Percentiles rank a stretch among this genome's conserved stretches.
Evolutionary conservation across 2,888 invertebrate species (phyloP).

Genomic region (Tetheella fluctuosa): DNA sequence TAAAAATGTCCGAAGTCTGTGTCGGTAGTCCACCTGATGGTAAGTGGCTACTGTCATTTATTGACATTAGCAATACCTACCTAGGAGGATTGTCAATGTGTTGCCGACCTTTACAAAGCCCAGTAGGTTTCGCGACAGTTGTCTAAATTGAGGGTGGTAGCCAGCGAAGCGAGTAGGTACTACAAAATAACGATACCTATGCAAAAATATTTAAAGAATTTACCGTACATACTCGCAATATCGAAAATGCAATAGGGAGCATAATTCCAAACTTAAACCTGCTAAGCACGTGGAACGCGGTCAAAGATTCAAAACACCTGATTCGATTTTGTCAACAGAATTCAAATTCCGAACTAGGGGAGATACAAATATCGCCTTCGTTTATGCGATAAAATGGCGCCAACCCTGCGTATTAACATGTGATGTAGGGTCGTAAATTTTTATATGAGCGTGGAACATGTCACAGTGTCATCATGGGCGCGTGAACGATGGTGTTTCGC

Average conservation of each 20-base stretch:
- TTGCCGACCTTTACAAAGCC: too few species aligned
- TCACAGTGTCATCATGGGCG: conserved; percentile 54
- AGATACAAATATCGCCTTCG: conserved; percentile 15
- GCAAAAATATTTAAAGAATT: background rate
- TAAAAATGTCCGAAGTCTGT: too few species aligned
- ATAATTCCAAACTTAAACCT: background rate
- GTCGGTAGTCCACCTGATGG: too few species aligned
- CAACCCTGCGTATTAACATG: conserved; percentile 53
- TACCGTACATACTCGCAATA: background rate
- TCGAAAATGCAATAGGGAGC: background rate
- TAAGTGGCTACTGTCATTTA: too few species aligned
- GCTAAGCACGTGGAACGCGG: conserved; percentile 5
- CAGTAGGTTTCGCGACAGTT: too few species aligned
- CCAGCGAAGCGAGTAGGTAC: too few species aligned
- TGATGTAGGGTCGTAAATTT: conserved; percentile 67
- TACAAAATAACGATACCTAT: too few species aligned
- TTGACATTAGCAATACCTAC: too few species aligned
- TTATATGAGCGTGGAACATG: conserved; percentile 65
- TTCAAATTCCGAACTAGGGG: conserved; percentile 13
- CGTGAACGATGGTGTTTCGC: conserved; percentile 49
- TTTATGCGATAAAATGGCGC: conserved; percentile 17
- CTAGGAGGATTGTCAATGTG: too few species aligned
- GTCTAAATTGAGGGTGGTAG: too few species aligned
- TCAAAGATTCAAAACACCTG: conserved; percentile 5
- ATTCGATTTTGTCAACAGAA: conserved; percentile 6